phyloP scores from a whole-genome alignment of 2,888 invertebrate genomes.

The Drosophila neoperkinsi region DNA sequence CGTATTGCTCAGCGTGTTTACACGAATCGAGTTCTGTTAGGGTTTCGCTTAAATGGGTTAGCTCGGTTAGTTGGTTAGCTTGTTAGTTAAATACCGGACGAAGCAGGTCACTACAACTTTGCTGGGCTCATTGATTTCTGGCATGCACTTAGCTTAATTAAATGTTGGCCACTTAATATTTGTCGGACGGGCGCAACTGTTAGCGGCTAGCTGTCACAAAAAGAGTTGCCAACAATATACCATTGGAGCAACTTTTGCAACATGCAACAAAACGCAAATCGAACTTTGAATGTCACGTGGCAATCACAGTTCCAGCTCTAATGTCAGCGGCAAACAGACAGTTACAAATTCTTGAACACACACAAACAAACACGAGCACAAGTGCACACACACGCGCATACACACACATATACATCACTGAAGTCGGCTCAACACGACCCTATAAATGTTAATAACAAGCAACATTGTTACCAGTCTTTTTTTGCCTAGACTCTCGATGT shows the following conservation, averaged over 20 bases:
- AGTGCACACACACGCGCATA: slow-evolving; percentile 16
- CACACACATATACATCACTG: slow-evolving; percentile 5
- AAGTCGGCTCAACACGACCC: slow-evolving; percentile 64
- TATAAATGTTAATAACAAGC: slow-evolving; percentile 77
- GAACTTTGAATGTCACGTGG: slow-evolving; percentile 70
- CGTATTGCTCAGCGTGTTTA: slow-evolving; percentile 2
- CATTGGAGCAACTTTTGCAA: slow-evolving; percentile 29
- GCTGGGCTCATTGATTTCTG: slow-evolving; percentile 63
- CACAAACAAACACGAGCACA: slow-evolving; percentile 37
- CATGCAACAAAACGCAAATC: slow-evolving; percentile 41
- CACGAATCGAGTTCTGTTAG: slow-evolving; percentile 10
- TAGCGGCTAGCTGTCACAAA: slow-evolving; percentile 3
- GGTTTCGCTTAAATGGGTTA: slow-evolving; percentile 20
- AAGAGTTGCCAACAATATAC: slow-evolving; percentile 6
- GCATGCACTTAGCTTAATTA: slow-evolving; percentile 73
- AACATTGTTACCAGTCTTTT: slow-evolving; percentile 55
- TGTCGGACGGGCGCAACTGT: neutral
- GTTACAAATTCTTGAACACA: slow-evolving; percentile 57
- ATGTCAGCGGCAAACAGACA: slow-evolving; percentile 22
- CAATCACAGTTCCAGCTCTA: slow-evolving; percentile 5
- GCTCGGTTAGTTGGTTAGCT: slow-evolving; percentile 19
- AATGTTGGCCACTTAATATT: slow-evolving; percentile 55
- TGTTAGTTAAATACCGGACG: slow-evolving; percentile 1
- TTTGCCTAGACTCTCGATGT: slow-evolving; percentile 26
- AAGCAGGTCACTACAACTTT: neutral